Evolutionary conservation across 2,113 vertebrate genomes (phyloP), one percentile per base, ranked within the genome.

Genomic region (Lophochroa leadbeateri): DNA sequence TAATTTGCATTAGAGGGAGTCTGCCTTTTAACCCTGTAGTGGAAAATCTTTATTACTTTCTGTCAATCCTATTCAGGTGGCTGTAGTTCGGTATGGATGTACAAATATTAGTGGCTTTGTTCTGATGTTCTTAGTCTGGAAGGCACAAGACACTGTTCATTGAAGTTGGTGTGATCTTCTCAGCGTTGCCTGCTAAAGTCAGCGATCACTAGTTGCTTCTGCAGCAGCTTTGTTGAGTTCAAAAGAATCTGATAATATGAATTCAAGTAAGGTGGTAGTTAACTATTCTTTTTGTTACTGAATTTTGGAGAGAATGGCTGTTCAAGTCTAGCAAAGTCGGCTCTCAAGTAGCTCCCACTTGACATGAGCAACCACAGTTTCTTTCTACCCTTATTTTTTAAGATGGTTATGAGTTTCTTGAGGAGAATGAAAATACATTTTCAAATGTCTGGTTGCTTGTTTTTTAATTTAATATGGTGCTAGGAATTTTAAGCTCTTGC

Each of bases 61-160:
- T 80, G 37, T 43, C 43, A 58, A 0, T 72, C 24, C 28, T 63
- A 2, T 58, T 71, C 43, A 64, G 20, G 17, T 39, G 35, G 27
- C 46, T 86, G 72, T 35, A 5, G 5, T 14, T 79, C 10, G 10
- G 4, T 55, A 33, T 0, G 1, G 57, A 41, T 3, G 2, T 35
- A 23, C 2, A 57, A 20, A 33, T 35, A 35, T 80, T 68, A 35
- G 35, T 41, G 53, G 21, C n/a, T 81, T 64, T 63, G 33, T 57
- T 93, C 35, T 60, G n/a, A 25, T 58, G 13, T 25, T 84, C 24
- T 72, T 10, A 8, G 35, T 18, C 35, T 5, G 24, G 12, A 24
- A 77, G 58, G 24, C 43, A 33, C 43, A 77, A 53, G 10, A 28
- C 24, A 13, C 50, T 58, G 31, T 29, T 91, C 61, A 37, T 7